These are phyloP conservation scores for Trogon surrucura DNA, from an alignment of 2,113 vertebrate genomes.

Conservation along the genomic window DNA sequence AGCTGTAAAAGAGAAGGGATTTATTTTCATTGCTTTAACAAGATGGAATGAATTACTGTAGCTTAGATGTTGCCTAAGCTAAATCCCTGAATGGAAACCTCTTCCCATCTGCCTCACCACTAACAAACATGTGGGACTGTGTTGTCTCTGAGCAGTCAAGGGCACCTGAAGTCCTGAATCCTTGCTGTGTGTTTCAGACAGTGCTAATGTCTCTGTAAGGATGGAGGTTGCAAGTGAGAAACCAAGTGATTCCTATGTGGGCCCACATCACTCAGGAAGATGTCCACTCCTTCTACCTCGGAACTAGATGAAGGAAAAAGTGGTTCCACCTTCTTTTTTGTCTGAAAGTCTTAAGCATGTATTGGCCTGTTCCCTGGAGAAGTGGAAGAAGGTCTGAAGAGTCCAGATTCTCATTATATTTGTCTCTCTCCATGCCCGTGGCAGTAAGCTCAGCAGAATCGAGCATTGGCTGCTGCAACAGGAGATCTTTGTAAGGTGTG, in stretches of 20 bases:
- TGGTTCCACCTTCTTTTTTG: neutral
- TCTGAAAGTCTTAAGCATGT: neutral
- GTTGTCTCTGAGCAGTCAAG: neutral
- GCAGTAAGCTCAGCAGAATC: conserved; percentile 19
- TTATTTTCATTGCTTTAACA: neutral
- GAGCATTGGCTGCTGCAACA: conserved; percentile 12
- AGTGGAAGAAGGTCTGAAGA: neutral
- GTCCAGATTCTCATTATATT: neutral
- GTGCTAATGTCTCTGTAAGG: neutral
- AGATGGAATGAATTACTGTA: neutral
- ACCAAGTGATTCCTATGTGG: neutral
- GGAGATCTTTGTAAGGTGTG: conserved; percentile 53
- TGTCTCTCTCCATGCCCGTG: neutral
- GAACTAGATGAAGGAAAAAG: neutral
- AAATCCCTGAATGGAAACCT: neutral
- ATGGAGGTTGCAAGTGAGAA: neutral
- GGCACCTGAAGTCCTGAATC: neutral
- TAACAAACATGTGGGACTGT: neutral
- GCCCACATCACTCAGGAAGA: neutral
- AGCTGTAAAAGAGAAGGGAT: neutral
- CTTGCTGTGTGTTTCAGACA: neutral
- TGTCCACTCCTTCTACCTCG: neutral
- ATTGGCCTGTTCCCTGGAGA: neutral
- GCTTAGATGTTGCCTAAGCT: neutral
- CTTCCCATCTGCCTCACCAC: neutral